phyloP scores from a whole-genome alignment of 1,140 invertebrate species.

The Halyomorpha halys region DNA sequence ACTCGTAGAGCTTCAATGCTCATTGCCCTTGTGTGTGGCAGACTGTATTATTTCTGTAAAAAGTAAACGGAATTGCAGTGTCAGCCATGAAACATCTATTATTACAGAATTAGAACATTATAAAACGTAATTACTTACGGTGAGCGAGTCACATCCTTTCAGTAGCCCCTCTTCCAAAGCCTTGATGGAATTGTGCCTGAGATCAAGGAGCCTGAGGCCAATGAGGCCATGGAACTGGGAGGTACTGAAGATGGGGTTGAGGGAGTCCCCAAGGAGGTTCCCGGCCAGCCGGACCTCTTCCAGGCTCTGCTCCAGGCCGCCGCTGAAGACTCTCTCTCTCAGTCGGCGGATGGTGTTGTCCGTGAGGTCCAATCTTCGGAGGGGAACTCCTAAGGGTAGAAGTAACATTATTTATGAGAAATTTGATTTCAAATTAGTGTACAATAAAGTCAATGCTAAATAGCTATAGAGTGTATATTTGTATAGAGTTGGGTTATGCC shows the following conservation, averaged over 20 bases:
- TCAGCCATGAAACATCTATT: too few relatives aligned
- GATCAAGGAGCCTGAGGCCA: constrained; percentile 59
- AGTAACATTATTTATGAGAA: too few relatives aligned
- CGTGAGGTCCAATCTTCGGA: constrained; percentile 68
- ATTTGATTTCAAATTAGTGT: too few relatives aligned
- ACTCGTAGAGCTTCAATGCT: too few relatives aligned
- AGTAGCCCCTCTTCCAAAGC: constrained; percentile 74
- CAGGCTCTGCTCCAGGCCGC: constrained; percentile 51
- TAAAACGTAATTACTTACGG: constrained; percentile 39
- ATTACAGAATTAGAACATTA: too few relatives aligned
- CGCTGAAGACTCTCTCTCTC: constrained; percentile 59
- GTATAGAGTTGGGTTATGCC: too few relatives aligned
- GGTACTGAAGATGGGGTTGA: constrained; percentile 81
- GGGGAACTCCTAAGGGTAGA: constrained; percentile 42
- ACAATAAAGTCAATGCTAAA: too few relatives aligned
- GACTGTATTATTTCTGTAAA: too few relatives aligned
- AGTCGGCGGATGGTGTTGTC: constrained; percentile 68
- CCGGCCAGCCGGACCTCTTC: constrained; percentile 60
- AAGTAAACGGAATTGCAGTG: too few relatives aligned
- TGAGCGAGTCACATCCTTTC: constrained; percentile 63
- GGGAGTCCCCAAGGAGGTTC: constrained; percentile 74
- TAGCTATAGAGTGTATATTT: too few relatives aligned
- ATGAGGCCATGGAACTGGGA: constrained; percentile 67
- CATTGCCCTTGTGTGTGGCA: too few relatives aligned
- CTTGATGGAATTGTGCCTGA: constrained; percentile 65